These are phyloP conservation scores for Aulostomus chinensis DNA, from an alignment of 2,797 vertebrate genomes.

Conservation along the genomic window DNA sequence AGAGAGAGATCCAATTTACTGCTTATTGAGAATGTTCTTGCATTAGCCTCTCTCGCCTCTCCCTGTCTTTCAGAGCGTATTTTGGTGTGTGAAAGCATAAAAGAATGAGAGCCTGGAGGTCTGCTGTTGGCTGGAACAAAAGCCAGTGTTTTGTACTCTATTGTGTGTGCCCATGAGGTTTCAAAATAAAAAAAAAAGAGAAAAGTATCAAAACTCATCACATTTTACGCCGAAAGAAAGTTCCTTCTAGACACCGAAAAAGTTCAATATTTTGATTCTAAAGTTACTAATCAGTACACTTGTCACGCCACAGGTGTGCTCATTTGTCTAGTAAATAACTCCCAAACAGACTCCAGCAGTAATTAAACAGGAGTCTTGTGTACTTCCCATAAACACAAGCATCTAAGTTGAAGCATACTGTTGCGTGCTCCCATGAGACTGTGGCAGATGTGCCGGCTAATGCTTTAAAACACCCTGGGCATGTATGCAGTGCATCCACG, in stretches of 20 bases:
- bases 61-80: too few relatives aligned
- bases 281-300: slow-evolving; percentile 25
- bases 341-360: slow-evolving; percentile 44
- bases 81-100: too few relatives aligned
- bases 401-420: slow-evolving; percentile 58
- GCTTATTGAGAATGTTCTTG: slow-evolving; percentile 58
- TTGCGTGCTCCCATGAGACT: slow-evolving; percentile 43
- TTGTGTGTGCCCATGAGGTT: too few relatives aligned
- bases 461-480: too few relatives aligned
- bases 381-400: too few relatives aligned
- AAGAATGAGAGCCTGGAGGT: slow-evolving; percentile 31
- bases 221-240: too few relatives aligned
- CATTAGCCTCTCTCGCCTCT: slow-evolving; percentile 46
- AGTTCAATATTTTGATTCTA: neutral
- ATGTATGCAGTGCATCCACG: too few relatives aligned
- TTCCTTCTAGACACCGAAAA: too few relatives aligned
- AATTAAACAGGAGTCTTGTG: slow-evolving; percentile 45
- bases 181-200: too few relatives aligned
- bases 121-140: slow-evolving; percentile 20
- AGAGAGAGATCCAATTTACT: slow-evolving; percentile 58
- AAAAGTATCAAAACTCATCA: too few relatives aligned
- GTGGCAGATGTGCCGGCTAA: slow-evolving; percentile 63
- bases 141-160: slow-evolving; percentile 4
- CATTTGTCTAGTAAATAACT: slow-evolving; percentile 46
- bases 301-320: slow-evolving; percentile 44